Conservation (phyloP, 1,140 invertebrate species). For the Himalopsyche phryganea region DNA sequence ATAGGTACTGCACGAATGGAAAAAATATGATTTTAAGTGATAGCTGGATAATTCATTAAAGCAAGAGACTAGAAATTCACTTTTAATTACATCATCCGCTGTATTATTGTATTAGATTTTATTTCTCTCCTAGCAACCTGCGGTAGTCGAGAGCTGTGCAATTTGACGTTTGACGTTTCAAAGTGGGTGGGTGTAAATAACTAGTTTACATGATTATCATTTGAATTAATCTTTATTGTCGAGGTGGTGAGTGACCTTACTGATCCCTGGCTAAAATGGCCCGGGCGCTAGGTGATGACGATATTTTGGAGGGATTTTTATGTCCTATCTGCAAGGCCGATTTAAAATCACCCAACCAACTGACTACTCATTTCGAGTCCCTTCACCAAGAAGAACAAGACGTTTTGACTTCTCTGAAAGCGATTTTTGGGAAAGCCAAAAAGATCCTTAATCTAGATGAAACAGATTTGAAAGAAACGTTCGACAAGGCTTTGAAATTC, state of each 20-base stretch:
- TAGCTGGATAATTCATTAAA: too few relatives aligned
- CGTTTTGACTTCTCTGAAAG: slow-evolving; percentile 86
- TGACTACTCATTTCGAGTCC: slow-evolving; percentile 85
- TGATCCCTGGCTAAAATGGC: slow-evolving; percentile 6
- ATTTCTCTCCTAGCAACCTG: too few relatives aligned
- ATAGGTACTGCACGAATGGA: too few relatives aligned
- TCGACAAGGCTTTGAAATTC: slow-evolving; percentile 50
- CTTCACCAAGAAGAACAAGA: slow-evolving; percentile 86
- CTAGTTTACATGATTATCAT: too few relatives aligned
- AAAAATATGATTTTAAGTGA: too few relatives aligned
- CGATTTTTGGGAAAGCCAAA: slow-evolving; percentile 84
- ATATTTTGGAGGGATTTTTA: slow-evolving; percentile 85
- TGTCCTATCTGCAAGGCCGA: slow-evolving; percentile 92
- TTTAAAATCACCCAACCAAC: slow-evolving; percentile 73
- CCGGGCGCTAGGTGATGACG: slow-evolving; percentile 43
- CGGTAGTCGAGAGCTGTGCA: too few relatives aligned
- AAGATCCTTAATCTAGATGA: slow-evolving; percentile 81
- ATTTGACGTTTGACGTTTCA: too few relatives aligned
- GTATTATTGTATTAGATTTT: too few relatives aligned
- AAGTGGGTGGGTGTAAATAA: too few relatives aligned
- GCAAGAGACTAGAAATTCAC: too few relatives aligned
- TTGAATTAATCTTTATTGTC: too few relatives aligned
- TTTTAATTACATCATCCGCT: too few relatives aligned
- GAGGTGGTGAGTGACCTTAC: neutral
- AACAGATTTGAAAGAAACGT: slow-evolving; percentile 54